These are phyloP conservation scores for Autographa pulchrina DNA, from an alignment of 2,888 invertebrate genomes.

Conservation along the genomic window DNA sequence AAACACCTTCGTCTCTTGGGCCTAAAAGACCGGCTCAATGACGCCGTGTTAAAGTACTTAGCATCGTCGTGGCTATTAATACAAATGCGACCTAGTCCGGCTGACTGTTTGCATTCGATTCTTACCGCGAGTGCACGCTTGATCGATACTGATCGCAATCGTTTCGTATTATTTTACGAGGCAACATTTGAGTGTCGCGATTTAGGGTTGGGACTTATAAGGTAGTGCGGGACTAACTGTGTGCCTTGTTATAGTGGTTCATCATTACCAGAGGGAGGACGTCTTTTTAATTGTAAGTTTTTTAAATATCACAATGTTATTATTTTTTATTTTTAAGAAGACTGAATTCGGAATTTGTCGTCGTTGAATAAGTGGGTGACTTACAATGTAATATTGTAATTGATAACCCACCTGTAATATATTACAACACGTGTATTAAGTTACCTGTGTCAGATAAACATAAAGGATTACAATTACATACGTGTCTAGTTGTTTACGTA, in stretches of 20 bases:
- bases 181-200: conserved; percentile 39
- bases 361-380: background rate
- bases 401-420: background rate
- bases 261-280: conserved; percentile 59
- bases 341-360: background rate
- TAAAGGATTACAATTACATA: background rate
- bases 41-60: conserved; percentile 64
- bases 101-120: conserved; percentile 74
- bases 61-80: conserved; percentile 76
- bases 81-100: conserved; percentile 74
- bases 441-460: background rate
- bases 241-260: conserved; percentile 65
- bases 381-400: conserved; percentile 2
- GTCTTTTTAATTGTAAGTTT: conserved; percentile 58
- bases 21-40: conserved; percentile 35
- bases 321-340: background rate
- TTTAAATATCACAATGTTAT: conserved; percentile 29
- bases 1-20: conserved; percentile 17
- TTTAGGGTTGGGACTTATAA: conserved; percentile 56
- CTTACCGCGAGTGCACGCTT: conserved; percentile 71
- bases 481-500: background rate
- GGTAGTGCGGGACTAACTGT: conserved; percentile 37
- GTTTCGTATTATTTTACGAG: conserved; percentile 41
- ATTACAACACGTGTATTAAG: background rate
- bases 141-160: conserved; percentile 54